Evolutionary conservation across 2,797 vertebrate genomes (phyloP), one percentile per base, ranked within the genome.

Genomic region (Intellagama lesueurii): DNA sequence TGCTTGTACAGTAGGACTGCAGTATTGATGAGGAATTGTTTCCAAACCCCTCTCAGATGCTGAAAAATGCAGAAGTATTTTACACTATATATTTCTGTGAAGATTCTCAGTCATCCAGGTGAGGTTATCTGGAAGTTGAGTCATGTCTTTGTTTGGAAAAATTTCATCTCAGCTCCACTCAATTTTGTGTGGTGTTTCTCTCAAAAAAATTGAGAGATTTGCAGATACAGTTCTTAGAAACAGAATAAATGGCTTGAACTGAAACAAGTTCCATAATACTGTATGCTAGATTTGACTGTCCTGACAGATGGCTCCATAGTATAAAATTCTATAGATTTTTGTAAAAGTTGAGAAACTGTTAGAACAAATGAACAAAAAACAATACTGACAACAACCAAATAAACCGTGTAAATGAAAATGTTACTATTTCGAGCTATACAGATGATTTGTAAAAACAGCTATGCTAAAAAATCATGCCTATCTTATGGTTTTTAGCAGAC

Each of bases 131-230:
- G n/a, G n/a, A n/a, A n/a, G n/a, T n/a, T n/a, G n/a, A n/a, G n/a
- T n/a, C n/a, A n/a, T n/a, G 9, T 66, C 5, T 12, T 64, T 40
- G 11, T 47, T 47, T 44, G 4, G 5, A 40, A 66, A 83, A 12
- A 5, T 83, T 83, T 69, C 16, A 32, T 47, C 40, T 49, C 7
- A 17, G 44, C 11, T 9, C 6, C 56, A 26, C 11, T 60, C 9
- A 35, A 26, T 92, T 93, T 17, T 83, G 72, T 87, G 17, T 8
- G 12, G 52, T 56, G 19, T 3, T 75, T 66, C 64, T 7, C n/a
- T 78, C 14, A 19, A 49, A n/a, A n/a, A 32, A 66, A 2, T 12
- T 0, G 5, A 76, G 40, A 44, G 35, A 26, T 35, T 24, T 28
- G 11, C 44, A 47, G 40, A 60, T 19, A 81, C 17, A 60, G 14